Evolutionary conservation across 2,113 vertebrate genomes (phyloP), one percentile per base, ranked within the genome.

Genomic region (Chaetodon auriga): DNA sequence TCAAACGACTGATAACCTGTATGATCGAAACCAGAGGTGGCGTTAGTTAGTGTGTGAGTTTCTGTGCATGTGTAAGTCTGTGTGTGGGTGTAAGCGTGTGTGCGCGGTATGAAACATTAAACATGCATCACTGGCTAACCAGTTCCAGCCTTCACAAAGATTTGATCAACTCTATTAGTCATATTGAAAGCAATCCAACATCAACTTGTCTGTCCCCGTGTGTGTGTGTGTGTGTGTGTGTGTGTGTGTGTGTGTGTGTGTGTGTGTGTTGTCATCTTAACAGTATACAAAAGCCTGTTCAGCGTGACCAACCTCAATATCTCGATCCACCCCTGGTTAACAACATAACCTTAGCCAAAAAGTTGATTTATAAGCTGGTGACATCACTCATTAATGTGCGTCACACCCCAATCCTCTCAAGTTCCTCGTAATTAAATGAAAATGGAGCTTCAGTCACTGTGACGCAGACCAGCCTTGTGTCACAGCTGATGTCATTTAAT

Each of bases 1-100:
- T 89, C 89, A 90, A 84, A 84, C 55, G 61, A 43, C 58, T 66
- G 75, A 87, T 85, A 83, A 85, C 78, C n/a, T 46, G 9, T 48
- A 65, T 66, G 81, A 83, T 64, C 48, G 7, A 84, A 77, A 43
- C 83, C 90, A 87, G 87, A 66, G 70, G 45, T 72, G 35, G 51
- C 61, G 8, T 23, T n/a, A 58, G 30, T 41, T 10, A 46, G 48
- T 7, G 71, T 54, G 41, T 65, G 64, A 36, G 83, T 54, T 43
- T 53, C 18, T 82, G 68, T 13, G 2, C 25, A 53, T 45, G 18
- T 71, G 18, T 71, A 69, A 65, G n/a, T 14, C 48, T 18, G 19
- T 19, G 66, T 55, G 61, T 81, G 49, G 25, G 70, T 80, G 75
- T 87, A 51, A 49, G 30, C 30, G 5, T 71, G 61, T 72, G 46